Percentiles rank a stretch among this genome's conserved stretches.
phyloP scores from a whole-genome alignment of 2,888 invertebrate species.

The Pharmacophagus antenor region DNA sequence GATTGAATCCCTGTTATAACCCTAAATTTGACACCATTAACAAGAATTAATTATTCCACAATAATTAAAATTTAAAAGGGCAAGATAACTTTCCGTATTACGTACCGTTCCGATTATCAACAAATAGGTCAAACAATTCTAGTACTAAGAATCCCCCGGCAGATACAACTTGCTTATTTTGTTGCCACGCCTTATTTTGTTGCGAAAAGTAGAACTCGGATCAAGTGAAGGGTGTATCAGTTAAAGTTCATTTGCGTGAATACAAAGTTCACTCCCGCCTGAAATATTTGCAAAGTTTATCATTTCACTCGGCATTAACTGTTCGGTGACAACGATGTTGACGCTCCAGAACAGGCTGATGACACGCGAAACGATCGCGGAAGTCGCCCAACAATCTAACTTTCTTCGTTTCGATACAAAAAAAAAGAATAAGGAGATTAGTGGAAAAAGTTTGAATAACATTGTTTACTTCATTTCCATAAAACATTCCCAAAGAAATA shows the following conservation, averaged over 20 bases:
- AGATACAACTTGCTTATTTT: constrained; percentile 15
- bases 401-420: constrained; percentile 33
- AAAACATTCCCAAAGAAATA: background rate
- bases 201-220: constrained; percentile 21
- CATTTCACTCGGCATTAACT: constrained; percentile 41
- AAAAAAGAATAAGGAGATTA: constrained; percentile 3
- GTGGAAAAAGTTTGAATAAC: background rate
- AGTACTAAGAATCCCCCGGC: background rate
- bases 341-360: constrained; percentile 33
- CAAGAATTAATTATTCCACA: too few relatives aligned
- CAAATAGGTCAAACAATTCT: background rate
- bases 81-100: background rate
- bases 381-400: constrained; percentile 32
- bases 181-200: constrained; percentile 26
- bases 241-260: constrained; percentile 32
- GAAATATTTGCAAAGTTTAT: constrained; percentile 40
- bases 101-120: background rate
- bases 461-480: background rate
- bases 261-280: constrained; percentile 38
- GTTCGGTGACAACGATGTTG: constrained; percentile 38
- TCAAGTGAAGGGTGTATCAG: constrained; percentile 28
- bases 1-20: too few relatives aligned
- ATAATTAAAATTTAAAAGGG: too few relatives aligned
- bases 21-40: too few relatives aligned
- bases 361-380: constrained; percentile 25